phyloP scores from a whole-genome alignment of 2,113 vertebrate genomes.

The Poeciliopsis occidentalis region DNA sequence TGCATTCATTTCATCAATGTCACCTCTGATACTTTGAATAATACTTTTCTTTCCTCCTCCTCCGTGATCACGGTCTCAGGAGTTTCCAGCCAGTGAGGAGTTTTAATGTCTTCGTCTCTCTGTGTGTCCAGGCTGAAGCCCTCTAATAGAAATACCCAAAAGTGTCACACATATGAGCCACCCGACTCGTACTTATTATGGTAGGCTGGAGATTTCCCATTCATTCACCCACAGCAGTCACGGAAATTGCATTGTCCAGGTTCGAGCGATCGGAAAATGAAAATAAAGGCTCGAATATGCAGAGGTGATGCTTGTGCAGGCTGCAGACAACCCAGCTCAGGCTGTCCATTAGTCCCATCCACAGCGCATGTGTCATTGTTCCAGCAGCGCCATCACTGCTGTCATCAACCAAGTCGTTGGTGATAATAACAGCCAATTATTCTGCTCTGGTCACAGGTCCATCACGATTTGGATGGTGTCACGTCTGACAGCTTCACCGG shows the following conservation, averaged over 20 bases:
- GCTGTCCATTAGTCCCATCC: constrained; percentile 1
- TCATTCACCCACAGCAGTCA: not conserved
- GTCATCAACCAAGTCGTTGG: constrained; percentile 41
- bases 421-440: constrained; percentile 56
- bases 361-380: constrained; percentile 4
- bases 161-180: not conserved
- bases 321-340: not conserved
- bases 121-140: not conserved
- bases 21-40: not conserved
- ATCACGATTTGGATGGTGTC: constrained; percentile 45
- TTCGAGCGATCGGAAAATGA: constrained; percentile 3
- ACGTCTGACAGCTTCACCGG: constrained; percentile 41
- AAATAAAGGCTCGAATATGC: not conserved
- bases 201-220: not conserved
- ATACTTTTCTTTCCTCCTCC: constrained; percentile 7
- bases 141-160: not conserved
- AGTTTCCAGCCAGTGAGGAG: not conserved
- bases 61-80: constrained; percentile 2
- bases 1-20: not conserved
- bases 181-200: not conserved
- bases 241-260: not conserved
- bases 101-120: not conserved
- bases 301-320: not conserved
- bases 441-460: constrained; percentile 32
- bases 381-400: constrained; percentile 18